Percentiles rank a stretch among this genome's conserved stretches.
These are phyloP conservation scores for Drosophila setosimentum DNA, from an alignment of 2,888 invertebrate genomes.

Conservation along the genomic window DNA sequence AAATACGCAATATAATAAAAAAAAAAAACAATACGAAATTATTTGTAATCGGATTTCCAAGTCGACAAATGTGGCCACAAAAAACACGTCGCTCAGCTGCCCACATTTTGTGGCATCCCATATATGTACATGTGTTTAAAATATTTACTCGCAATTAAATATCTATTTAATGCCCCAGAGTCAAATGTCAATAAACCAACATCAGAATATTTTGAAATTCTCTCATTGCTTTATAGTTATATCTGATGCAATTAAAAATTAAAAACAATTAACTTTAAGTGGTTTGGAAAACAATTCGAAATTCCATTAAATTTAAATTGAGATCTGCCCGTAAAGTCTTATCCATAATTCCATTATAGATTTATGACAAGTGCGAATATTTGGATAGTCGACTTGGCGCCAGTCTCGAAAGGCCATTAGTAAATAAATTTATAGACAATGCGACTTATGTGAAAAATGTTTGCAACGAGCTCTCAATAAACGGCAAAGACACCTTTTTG, in stretches of 20 bases:
- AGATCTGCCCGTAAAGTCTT: not conserved
- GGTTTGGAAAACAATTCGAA: slow-evolving; percentile 30
- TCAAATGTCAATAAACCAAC: slow-evolving; percentile 49
- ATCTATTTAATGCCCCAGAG: slow-evolving; percentile 37
- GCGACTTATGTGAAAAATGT: slow-evolving; percentile 38
- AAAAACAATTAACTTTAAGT: slow-evolving; percentile 55
- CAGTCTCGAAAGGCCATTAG: slow-evolving; percentile 31
- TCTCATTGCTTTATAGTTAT: slow-evolving; percentile 4
- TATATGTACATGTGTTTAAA: not conserved
- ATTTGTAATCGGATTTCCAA: slow-evolving; percentile 68
- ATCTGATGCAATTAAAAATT: slow-evolving; percentile 50
- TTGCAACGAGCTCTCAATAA: slow-evolving; percentile 67
- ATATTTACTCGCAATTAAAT: slow-evolving; percentile 37
- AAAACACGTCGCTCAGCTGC: slow-evolving; percentile 23
- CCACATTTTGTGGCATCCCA: slow-evolving; percentile 30
- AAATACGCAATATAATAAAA: slow-evolving; percentile 26
- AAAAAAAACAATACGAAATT: not conserved
- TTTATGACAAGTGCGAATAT: slow-evolving; percentile 19
- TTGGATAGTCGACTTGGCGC: slow-evolving; percentile 57
- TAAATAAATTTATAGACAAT: slow-evolving; percentile 65
- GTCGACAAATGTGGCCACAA: slow-evolving; percentile 61
- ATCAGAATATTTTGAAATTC: slow-evolving; percentile 20
- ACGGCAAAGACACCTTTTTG: slow-evolving; percentile 52
- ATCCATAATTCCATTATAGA: slow-evolving; percentile 16
- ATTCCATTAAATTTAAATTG: slow-evolving; percentile 41